Conservation (phyloP, 1,140 invertebrate species). For the Metaphire vulgaris region DNA sequence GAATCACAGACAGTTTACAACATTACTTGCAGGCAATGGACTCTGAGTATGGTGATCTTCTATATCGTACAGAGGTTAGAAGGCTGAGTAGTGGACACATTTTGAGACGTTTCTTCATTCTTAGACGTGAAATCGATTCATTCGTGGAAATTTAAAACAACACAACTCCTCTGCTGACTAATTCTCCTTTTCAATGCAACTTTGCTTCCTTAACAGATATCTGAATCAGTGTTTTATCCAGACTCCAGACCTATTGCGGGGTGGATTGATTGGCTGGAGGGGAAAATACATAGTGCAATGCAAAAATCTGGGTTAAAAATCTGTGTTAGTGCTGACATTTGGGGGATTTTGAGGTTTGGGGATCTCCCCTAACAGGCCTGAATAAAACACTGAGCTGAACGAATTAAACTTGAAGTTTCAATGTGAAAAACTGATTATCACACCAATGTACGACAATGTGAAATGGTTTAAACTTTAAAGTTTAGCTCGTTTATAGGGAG, state of each 20-base stretch:
- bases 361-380: too few species aligned
- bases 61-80: not conserved
- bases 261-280: too few species aligned
- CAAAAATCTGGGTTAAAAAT: too few species aligned
- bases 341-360: too few species aligned
- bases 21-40: not conserved
- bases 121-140: not conserved
- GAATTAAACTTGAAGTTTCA: not conserved
- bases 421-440: not conserved
- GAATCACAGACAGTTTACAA: not conserved
- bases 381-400: not conserved
- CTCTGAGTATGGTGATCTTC: not conserved
- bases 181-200: not conserved
- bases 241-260: too few species aligned
- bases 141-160: not conserved
- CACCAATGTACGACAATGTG: not conserved
- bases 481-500: not conserved
- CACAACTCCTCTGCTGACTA: not conserved
- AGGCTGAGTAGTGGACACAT: not conserved
- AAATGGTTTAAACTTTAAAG: not conserved
- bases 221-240: too few species aligned
- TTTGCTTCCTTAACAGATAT: not conserved
- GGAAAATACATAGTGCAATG: too few species aligned
- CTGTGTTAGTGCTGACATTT: too few species aligned
- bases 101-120: not conserved